phyloP scores from a whole-genome alignment of 2,888 invertebrate genomes.

The Punctoribates punctum region DNA sequence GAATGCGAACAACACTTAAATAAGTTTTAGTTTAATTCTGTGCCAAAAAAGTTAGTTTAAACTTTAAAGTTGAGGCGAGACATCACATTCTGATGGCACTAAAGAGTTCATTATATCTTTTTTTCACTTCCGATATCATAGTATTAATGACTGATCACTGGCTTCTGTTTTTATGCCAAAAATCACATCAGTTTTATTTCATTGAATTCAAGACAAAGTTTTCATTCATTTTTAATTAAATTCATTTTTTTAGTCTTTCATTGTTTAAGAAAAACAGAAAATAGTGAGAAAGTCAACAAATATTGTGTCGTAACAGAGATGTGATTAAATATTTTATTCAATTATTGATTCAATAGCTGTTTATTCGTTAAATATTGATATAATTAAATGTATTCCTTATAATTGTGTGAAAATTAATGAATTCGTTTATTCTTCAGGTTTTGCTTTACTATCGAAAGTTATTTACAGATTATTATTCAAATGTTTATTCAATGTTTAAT shows the following conservation, averaged over 20 bases:
- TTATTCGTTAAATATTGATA: too few species aligned
- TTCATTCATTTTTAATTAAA: background rate
- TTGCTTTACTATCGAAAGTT: background rate
- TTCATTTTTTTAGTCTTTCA: too few species aligned
- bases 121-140: slow-evolving; percentile 10
- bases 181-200: background rate
- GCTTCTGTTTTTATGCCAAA: background rate
- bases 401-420: too few species aligned
- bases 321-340: too few species aligned
- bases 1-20: too few species aligned
- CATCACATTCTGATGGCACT: background rate
- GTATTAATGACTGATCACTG: background rate
- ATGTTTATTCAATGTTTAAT: background rate
- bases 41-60: slow-evolving; percentile 10
- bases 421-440: background rate
- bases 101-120: slow-evolving; percentile 9
- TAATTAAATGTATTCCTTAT: too few species aligned
- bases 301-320: too few species aligned
- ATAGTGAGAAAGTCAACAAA: too few species aligned
- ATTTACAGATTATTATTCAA: slow-evolving; percentile 11
- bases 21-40: background rate
- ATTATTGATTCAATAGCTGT: too few species aligned
- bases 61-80: background rate
- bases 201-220: background rate
- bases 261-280: too few species aligned